Evolutionary conservation across 2,797 vertebrate species (phyloP).

Genomic region (Oreochromis mossambicus): DNA sequence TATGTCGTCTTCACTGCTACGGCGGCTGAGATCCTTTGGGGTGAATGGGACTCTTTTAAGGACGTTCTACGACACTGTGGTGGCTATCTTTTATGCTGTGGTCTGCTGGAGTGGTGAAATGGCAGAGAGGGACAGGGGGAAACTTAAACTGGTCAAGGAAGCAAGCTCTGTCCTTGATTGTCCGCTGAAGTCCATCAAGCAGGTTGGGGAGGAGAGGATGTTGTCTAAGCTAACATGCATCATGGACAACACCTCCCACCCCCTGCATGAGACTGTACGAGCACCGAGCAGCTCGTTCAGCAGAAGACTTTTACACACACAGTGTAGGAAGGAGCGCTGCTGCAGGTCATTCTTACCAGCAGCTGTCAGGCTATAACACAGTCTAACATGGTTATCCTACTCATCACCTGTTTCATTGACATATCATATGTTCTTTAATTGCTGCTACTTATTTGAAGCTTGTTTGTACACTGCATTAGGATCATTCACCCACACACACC

Average conservation of each 20-base stretch:
- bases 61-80: neutral
- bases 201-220: neutral
- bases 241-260: neutral
- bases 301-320: neutral
- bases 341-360: neutral
- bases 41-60: neutral
- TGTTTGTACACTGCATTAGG: neutral
- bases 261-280: rapidly evolving
- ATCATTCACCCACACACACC: neutral
- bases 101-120: neutral
- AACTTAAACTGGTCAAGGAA: neutral
- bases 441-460: neutral
- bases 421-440: neutral
- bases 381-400: neutral
- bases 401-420: neutral
- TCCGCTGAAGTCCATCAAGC: neutral
- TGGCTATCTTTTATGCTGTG: neutral
- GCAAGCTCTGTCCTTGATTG: neutral
- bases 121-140: neutral
- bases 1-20: neutral
- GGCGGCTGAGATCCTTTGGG: neutral
- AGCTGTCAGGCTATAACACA: neutral
- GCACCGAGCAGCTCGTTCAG: neutral
- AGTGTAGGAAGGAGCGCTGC: neutral
- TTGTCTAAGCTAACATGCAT: neutral